Evolutionary conservation across 2,797 vertebrate species (phyloP), one percentile per base, ranked within the genome.

Genomic region (Chaetodon trifasciatus): DNA sequence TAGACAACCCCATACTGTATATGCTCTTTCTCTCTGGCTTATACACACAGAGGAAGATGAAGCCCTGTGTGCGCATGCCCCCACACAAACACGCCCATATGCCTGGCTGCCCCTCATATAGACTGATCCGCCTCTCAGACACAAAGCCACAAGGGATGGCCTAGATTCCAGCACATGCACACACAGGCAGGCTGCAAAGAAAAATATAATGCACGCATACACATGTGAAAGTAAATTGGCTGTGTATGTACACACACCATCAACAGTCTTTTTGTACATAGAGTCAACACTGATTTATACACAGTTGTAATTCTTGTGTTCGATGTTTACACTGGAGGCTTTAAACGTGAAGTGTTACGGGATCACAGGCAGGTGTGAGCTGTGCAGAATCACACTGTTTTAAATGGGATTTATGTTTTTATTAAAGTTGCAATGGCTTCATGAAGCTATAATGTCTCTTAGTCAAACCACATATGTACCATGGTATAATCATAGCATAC

Each of bases 141-240:
- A 92, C 92, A 94, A 92, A 94, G 89, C 90, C 89, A 93, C 85
- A 86, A 90, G 90, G 89, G 84, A 90, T 95, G 92, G 93, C 91
- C 92, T 92, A 94, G 91, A 94, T 94, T 94, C 91, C 90, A 82
- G 83, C 90, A 89, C 90, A 91, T 92, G 91, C 83, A 91, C 80
- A 91, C 84, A 90, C 89, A 93, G 80, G 88, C 89, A 82, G 46
- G 60, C 76, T 50, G 70, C 46, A 77, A 35, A 77, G 86, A 46
- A 76, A 85, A 47, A 76, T 62, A 85, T 76, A 53, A 87, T n/a
- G 58, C 55, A 67, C 32, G 15, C 40, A 49, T 40, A 66, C 56
- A 72, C n/a, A 83, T 42, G 40, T 50, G 17, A 67, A 37, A 16
- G 46, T 37, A 72, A 47, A 56, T 47, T 68, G 19, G 16, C 35